Conservation (phyloP, 2,888 invertebrate genomes). For the Vannuccia rotundouncinata region DNA sequence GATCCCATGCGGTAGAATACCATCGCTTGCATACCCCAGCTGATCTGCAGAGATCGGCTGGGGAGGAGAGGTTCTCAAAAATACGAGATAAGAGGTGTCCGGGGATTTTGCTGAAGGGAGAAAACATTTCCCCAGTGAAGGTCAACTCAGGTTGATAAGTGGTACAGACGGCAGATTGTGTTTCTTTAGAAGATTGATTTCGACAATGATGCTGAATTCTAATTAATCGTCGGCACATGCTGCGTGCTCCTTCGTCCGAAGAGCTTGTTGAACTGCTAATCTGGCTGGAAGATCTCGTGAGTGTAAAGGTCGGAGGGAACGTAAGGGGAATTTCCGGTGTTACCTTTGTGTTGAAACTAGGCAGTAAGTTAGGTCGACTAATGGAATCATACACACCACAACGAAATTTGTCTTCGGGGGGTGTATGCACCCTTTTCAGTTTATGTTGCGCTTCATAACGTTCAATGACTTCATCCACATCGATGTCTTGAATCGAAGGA, state of each 20-base stretch:
- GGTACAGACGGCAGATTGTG: neutral
- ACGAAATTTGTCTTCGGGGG: neutral
- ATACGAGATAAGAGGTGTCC: constrained; percentile 55
- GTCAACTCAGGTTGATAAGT: neutral
- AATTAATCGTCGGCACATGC: neutral
- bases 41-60: constrained; percentile 67
- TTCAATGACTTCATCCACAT: constrained; percentile 1
- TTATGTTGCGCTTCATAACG: neutral
- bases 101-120: neutral
- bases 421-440: neutral
- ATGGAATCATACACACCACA: neutral
- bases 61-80: constrained; percentile 67
- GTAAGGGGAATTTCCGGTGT: too few species aligned
- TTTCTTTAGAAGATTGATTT: neutral
- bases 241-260: neutral
- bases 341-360: neutral
- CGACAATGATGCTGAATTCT: neutral
- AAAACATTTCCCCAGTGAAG: neutral
- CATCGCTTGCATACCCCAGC: constrained; percentile 71
- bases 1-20: constrained; percentile 71
- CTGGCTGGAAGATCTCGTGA: neutral
- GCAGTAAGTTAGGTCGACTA: neutral
- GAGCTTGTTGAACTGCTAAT: neutral
- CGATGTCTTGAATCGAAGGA: neutral
- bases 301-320: too few species aligned